phyloP scores from a whole-genome alignment of 2,113 vertebrate species.

The Nothocercus nigrocapillus region DNA sequence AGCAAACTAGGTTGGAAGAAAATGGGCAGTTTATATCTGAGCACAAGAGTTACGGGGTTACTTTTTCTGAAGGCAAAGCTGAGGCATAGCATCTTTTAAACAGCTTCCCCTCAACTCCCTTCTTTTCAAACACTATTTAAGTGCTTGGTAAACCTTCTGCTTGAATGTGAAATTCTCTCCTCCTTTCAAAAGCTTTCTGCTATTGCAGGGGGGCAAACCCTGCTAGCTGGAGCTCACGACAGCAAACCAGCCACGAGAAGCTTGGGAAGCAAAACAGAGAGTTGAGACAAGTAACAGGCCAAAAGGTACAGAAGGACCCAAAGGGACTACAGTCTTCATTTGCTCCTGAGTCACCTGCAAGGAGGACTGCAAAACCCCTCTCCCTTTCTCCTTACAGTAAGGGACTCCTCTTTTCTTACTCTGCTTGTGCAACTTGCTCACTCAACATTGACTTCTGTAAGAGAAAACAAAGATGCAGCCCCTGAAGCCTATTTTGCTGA shows the following conservation, averaged over 20 bases:
- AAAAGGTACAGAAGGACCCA: neutral
- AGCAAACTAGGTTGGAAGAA: neutral
- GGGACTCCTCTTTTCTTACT: neutral
- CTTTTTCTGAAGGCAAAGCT: neutral
- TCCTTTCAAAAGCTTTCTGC: neutral
- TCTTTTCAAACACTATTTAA: neutral
- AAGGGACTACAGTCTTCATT: neutral
- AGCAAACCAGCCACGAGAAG: neutral
- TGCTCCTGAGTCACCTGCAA: neutral
- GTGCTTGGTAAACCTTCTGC: neutral
- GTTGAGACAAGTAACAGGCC: neutral
- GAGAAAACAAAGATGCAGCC: neutral
- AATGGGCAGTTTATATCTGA: neutral
- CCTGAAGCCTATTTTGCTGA: neutral
- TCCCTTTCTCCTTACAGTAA: neutral
- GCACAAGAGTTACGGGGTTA: neutral
- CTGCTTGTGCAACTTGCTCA: neutral
- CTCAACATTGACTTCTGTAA: neutral
- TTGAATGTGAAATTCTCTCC: neutral
- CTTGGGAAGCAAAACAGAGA: neutral
- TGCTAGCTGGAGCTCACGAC: neutral
- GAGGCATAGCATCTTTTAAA: neutral
- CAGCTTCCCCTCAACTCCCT: neutral
- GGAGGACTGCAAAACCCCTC: neutral
- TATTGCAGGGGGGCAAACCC: accelerated